phyloP scores from a whole-genome alignment of 2,888 invertebrate species.

The Notodonta ziczac region DNA sequence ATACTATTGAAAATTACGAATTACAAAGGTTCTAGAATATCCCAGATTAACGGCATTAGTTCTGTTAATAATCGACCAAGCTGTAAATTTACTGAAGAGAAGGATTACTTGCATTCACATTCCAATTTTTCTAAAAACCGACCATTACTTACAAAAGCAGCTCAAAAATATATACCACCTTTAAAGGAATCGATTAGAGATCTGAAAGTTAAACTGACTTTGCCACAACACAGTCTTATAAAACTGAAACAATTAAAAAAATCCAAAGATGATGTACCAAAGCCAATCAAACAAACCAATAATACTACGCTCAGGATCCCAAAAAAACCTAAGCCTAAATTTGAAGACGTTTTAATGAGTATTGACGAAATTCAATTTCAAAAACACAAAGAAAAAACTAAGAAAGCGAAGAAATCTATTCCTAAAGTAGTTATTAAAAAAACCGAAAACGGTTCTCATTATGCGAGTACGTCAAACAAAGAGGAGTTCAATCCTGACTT shows the following conservation, averaged over 20 bases:
- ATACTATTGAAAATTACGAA: constrained; percentile 76
- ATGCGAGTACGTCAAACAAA: constrained; percentile 67
- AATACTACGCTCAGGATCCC: constrained; percentile 44
- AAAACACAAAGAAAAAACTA: constrained; percentile 70
- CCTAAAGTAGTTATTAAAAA: constrained; percentile 82
- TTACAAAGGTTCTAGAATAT: constrained; percentile 67
- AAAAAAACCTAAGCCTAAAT: constrained; percentile 78
- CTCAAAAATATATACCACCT: constrained; percentile 82
- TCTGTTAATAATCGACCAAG: constrained; percentile 46
- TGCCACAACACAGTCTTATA: constrained; percentile 72
- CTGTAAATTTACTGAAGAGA: constrained; percentile 70
- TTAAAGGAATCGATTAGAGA: constrained; percentile 67
- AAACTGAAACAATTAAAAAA: constrained; percentile 74
- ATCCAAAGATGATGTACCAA: constrained; percentile 63
- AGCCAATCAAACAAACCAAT: constrained; percentile 50
- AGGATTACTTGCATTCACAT: constrained; percentile 56
- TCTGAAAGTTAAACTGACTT: constrained; percentile 74
- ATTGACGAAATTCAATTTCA: constrained; percentile 79
- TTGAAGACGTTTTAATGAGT: constrained; percentile 81
- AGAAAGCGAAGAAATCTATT: constrained; percentile 65
- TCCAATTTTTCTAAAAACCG: constrained; percentile 51
- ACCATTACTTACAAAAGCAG: constrained; percentile 77
- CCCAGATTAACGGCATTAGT: constrained; percentile 62
- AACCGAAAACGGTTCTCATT: constrained; percentile 75
- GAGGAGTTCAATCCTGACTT: constrained; percentile 71